Percentiles rank a stretch among this genome's conserved stretches.
Conservation (phyloP, 2,113 vertebrate genomes). For the Callospermophilus lateralis region DNA sequence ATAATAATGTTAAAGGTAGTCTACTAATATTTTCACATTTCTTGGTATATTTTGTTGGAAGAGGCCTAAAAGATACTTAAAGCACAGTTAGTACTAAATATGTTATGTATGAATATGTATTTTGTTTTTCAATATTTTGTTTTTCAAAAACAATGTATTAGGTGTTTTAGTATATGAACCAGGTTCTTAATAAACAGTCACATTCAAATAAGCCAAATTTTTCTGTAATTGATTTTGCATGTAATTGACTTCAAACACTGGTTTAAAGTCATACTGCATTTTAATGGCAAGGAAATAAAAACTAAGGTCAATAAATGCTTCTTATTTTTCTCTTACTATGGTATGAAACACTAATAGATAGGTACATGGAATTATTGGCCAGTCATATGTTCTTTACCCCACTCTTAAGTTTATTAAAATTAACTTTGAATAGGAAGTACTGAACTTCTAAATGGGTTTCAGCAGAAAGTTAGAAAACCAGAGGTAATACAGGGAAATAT, state of each 20-base stretch:
- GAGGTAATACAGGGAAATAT: background rate
- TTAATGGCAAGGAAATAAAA: background rate
- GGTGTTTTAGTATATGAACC: background rate
- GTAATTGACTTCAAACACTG: background rate
- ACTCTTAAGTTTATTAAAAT: slow-evolving; percentile 48
- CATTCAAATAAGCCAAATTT: slow-evolving; percentile 33
- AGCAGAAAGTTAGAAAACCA: slow-evolving; percentile 41
- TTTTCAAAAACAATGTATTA: slow-evolving; percentile 24
- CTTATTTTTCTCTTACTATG: slow-evolving; percentile 12
- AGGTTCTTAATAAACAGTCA: slow-evolving; percentile 26
- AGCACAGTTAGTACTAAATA: background rate
- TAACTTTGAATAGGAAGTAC: slow-evolving; percentile 64
- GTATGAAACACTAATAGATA: slow-evolving; percentile 16
- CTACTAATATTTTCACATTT: slow-evolving; percentile 54
- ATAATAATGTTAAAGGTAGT: slow-evolving; percentile 45
- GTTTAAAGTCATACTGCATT: background rate
- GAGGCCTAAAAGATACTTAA: slow-evolving; percentile 18
- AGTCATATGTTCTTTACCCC: slow-evolving; percentile 14
- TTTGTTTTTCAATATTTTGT: background rate
- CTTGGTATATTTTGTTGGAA: slow-evolving; percentile 18
- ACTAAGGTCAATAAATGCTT: slow-evolving; percentile 40
- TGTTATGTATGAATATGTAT: background rate
- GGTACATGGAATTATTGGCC: background rate
- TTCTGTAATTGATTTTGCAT: slow-evolving; percentile 17
- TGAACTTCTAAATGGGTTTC: slow-evolving; percentile 34